Evolutionary conservation across 1,140 invertebrate species (phyloP), one percentile per base, ranked within the genome.

Genomic region (Campoletis sonorensis): DNA sequence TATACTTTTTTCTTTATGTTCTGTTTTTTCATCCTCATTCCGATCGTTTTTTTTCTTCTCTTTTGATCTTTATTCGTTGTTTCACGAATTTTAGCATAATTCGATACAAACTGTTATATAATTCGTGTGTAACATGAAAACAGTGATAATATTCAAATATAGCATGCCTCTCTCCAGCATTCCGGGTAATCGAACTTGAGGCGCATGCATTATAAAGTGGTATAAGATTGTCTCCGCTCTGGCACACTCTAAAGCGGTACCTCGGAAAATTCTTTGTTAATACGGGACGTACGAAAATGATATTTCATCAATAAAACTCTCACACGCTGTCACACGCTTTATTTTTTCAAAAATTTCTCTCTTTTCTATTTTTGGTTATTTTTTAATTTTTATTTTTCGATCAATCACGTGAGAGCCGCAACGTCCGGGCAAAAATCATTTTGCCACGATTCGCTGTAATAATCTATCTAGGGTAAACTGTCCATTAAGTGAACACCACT

Each of bases 231-330:
- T 79, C 45, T 81, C 79, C 82, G 79, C 67, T 79, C 77, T 82
- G 81, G 70, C 71, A 79, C 77, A 76, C 77, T 82, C 76, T 58
- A 79, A 82, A 80, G 73, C 79, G 79, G 79, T 67, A 81, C 51
- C 73, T 64, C 68, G 78, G 81, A 82, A 82, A 82, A 82, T 84
- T 84, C 81, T 84, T 84, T 80, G 83, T 82, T 80, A 79, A 72
- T 21, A 72, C 76, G 75, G 80, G 78, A 78, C 51, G 75, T 64
- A 77, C 77, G 49, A 78, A 18, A 78, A 30, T 61, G 16, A 27
- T 40, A 61, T 33, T 13, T 61, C 16, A 16, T 51, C 26, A 45
- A 64, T 64, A 68, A 27, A 61, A 37, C 26, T 54, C 58, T 72
- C 40, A 33, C 61, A 23, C 51, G 58, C 77, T 79, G n/a, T 79